phyloP scores from a whole-genome alignment of 2,888 invertebrate genomes.

The Aphelenchoides bicaudatus region DNA sequence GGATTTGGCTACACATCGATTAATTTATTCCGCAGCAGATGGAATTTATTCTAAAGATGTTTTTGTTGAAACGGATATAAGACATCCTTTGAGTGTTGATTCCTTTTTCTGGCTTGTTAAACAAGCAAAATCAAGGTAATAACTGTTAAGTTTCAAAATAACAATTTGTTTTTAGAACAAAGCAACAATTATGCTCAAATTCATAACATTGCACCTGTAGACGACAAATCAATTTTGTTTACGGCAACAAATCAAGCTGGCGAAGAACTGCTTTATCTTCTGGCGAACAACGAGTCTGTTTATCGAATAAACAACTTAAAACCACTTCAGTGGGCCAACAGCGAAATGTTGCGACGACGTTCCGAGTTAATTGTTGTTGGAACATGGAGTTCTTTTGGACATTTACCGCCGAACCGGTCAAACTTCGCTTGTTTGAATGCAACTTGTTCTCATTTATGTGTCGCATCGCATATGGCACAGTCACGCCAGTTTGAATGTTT shows the following conservation, averaged over 20 bases:
- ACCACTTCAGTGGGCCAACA: background rate
- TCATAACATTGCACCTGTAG: background rate
- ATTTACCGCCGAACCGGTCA: no score
- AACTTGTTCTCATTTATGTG: background rate
- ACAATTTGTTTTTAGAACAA: background rate
- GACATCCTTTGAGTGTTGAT: background rate
- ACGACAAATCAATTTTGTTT: background rate
- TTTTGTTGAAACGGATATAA: slow-evolving; percentile 23
- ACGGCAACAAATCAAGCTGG: background rate
- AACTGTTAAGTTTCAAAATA: background rate
- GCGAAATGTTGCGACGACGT: background rate
- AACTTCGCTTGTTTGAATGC: background rate
- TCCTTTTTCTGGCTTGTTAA: background rate
- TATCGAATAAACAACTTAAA: background rate
- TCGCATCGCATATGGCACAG: slow-evolving; percentile 1
- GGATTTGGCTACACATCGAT: slow-evolving; percentile 24
- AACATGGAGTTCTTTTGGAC: background rate
- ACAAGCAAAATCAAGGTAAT: background rate
- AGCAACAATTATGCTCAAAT: slow-evolving; percentile 2
- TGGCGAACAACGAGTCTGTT: background rate
- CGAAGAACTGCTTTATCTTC: background rate
- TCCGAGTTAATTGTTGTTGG: background rate
- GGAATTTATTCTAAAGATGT: slow-evolving; percentile 33
- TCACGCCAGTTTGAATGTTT: slow-evolving; percentile 25
- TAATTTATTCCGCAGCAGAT: slow-evolving; percentile 31